Evolutionary conservation across 2,797 vertebrate species (phyloP).

Genomic region (Catamblyrhynchus diadema): DNA sequence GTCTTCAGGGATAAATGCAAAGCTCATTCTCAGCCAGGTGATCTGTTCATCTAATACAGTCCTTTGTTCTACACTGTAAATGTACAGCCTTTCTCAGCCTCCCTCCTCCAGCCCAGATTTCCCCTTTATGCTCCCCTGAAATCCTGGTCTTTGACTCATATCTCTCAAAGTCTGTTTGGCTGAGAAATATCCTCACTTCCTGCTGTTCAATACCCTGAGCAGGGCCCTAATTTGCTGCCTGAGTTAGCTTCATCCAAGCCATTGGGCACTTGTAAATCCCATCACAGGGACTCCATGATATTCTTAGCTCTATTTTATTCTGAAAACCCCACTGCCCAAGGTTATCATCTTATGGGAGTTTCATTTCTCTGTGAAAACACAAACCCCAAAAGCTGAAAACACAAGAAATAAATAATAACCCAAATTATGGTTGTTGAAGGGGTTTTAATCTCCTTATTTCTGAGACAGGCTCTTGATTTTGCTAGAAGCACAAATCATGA

Average conservation of each 20-base stretch:
- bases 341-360: slow-evolving; percentile 2
- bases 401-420: background rate
- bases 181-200: slow-evolving; percentile 42
- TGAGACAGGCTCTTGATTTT: slow-evolving; percentile 27
- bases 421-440: background rate
- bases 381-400: background rate
- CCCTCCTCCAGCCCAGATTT: background rate
- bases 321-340: background rate
- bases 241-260: slow-evolving; percentile 63
- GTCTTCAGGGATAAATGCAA: slow-evolving; percentile 43
- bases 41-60: slow-evolving; percentile 30
- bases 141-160: slow-evolving; percentile 35
- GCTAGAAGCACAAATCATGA: background rate
- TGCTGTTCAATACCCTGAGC: slow-evolving; percentile 51
- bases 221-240: slow-evolving; percentile 61
- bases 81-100: background rate
- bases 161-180: slow-evolving; percentile 33
- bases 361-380: background rate
- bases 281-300: slow-evolving; percentile 24
- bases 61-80: background rate
- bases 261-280: slow-evolving; percentile 55
- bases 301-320: slow-evolving; percentile 40
- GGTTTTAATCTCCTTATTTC: slow-evolving; percentile 7
- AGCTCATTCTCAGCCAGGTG: slow-evolving; percentile 47
- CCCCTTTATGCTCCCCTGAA: slow-evolving; percentile 13